phyloP scores from a whole-genome alignment of 2,888 invertebrate genomes.

The Emmelina monodactyla region DNA sequence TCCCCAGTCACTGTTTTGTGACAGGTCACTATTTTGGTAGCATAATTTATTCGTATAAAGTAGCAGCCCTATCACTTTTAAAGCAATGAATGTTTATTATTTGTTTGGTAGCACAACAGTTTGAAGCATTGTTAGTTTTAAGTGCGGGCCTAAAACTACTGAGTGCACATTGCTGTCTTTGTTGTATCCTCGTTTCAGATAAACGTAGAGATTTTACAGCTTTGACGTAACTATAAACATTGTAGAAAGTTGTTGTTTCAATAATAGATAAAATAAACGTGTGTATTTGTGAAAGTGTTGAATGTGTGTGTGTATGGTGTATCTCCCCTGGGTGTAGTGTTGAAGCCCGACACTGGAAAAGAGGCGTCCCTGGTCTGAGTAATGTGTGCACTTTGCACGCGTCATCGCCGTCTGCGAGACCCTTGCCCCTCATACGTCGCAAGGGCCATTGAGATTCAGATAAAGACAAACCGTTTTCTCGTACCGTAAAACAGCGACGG shows the following conservation, averaged over 20 bases:
- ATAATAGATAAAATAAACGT: neutral
- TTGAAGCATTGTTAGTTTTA: slow-evolving; percentile 40
- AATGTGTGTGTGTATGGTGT: neutral
- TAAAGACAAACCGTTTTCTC: slow-evolving; percentile 18
- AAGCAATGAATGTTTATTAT: slow-evolving; percentile 25
- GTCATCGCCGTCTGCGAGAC: slow-evolving; percentile 25
- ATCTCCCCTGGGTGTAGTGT: neutral
- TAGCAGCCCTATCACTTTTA: slow-evolving; percentile 20
- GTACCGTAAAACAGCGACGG: too few relatives aligned
- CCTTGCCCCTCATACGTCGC: slow-evolving; percentile 16
- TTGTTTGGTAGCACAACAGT: slow-evolving; percentile 43
- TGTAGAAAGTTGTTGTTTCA: too few relatives aligned
- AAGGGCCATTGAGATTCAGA: slow-evolving; percentile 19
- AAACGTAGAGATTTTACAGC: neutral
- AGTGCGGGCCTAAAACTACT: slow-evolving; percentile 20
- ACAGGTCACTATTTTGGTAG: neutral
- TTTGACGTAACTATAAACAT: too few relatives aligned
- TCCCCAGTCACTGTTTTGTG: neutral
- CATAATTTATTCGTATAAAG: neutral
- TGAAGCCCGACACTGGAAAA: too few relatives aligned
- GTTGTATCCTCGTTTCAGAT: neutral
- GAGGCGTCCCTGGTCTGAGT: neutral
- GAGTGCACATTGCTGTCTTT: neutral
- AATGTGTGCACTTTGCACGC: slow-evolving; percentile 36
- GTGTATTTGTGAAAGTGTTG: neutral